Conservation (phyloP, 2,797 vertebrate species). For the Helicolenus hilgendorfi region DNA sequence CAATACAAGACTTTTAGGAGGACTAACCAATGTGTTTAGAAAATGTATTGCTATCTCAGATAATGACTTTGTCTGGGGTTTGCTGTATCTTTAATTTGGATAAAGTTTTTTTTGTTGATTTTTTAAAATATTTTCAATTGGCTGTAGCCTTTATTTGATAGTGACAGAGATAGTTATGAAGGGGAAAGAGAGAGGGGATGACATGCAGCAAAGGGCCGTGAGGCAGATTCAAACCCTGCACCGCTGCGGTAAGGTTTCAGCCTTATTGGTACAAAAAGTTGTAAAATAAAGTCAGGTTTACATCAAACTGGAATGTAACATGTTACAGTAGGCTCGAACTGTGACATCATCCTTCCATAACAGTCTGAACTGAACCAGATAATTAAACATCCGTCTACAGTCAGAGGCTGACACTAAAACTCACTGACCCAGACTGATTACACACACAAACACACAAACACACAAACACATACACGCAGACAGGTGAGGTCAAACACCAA, state of each 20-base stretch:
- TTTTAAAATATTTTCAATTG: no score
- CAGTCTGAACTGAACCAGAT: constrained; percentile 16
- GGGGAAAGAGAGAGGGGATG: no score
- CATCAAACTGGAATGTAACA: background rate
- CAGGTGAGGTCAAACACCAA: constrained; percentile 2
- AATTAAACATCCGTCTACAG: constrained; percentile 46
- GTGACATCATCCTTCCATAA: background rate
- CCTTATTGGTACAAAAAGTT: background rate
- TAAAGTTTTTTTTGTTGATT: background rate
- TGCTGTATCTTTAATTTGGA: background rate
- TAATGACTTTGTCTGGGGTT: background rate
- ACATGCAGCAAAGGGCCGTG: no score
- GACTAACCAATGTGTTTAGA: background rate
- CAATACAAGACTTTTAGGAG: background rate
- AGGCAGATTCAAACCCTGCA: no score
- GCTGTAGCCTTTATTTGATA: no score
- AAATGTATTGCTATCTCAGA: background rate
- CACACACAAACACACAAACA: background rate
- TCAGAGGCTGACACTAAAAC: constrained; percentile 61
- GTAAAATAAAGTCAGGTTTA: background rate
- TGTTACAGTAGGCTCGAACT: background rate
- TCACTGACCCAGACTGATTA: constrained; percentile 72
- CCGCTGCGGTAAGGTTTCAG: no score
- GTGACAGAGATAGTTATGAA: no score
- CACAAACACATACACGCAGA: background rate